A percentile compares a stretch with the other conserved stretches of the same genome.
phyloP scores from a whole-genome alignment of 2,888 invertebrate species.

The Stratiomys singularior region DNA sequence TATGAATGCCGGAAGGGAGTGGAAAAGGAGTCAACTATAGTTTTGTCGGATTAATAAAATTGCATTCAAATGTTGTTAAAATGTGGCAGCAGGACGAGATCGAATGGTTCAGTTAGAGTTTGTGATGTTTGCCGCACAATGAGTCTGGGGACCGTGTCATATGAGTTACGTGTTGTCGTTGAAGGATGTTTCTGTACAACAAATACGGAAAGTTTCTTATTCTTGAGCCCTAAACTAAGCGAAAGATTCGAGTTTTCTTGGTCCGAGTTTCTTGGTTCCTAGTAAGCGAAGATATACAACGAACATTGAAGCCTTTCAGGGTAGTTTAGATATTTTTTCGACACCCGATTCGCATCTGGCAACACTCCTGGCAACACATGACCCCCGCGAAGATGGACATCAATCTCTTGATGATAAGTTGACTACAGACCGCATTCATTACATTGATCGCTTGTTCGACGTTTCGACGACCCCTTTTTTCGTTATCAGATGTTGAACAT shows the following conservation, averaged over 20 bases:
- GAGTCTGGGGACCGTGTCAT: conserved; percentile 11
- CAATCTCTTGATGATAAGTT: background rate
- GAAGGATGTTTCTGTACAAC: too few species aligned
- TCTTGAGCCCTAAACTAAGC: too few species aligned
- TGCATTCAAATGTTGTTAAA: conserved; percentile 37
- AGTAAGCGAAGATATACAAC: too few species aligned
- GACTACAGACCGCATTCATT: conserved; percentile 32
- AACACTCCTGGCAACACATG: background rate
- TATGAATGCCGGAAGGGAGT: background rate
- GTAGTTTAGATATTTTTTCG: too few species aligned
- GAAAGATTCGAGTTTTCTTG: too few species aligned
- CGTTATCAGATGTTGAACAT: conserved; percentile 23
- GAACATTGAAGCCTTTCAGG: too few species aligned
- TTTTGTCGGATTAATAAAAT: conserved; percentile 42
- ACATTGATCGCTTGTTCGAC: conserved; percentile 23
- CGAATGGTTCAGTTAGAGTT: conserved; percentile 1
- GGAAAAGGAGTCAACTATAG: conserved; percentile 34
- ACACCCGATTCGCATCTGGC: too few species aligned
- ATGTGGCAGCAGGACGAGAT: background rate
- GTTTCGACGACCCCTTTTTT: background rate
- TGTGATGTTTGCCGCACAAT: conserved; percentile 28
- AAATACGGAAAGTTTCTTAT: too few species aligned
- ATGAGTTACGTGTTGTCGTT: background rate
- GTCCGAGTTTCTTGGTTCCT: too few species aligned
- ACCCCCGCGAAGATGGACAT: conserved; percentile 27